These are phyloP conservation scores for Clarias fuscus DNA, from an alignment of 2,797 vertebrate genomes.

Conservation along the genomic window DNA sequence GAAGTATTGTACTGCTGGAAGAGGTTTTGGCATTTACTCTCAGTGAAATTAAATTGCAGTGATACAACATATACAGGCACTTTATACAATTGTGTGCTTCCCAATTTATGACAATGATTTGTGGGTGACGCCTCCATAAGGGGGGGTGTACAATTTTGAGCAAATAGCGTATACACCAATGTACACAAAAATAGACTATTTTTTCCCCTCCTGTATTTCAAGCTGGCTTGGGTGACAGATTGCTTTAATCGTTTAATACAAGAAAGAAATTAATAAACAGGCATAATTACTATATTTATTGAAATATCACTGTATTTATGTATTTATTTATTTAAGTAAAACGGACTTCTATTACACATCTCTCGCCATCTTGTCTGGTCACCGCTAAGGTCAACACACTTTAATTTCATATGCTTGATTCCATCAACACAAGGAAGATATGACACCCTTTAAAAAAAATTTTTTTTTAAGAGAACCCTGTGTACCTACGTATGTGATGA, in stretches of 20 bases:
- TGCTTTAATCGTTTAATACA: not conserved
- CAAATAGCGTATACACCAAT: not conserved
- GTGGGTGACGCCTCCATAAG: not conserved
- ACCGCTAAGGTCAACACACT: not conserved
- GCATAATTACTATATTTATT: not conserved
- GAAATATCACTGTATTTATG: not conserved
- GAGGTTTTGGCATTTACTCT: not conserved
- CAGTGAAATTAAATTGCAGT: not conserved
- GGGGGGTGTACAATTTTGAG: not conserved
- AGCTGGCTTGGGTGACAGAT: not conserved
- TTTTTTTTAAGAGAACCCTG: conserved; percentile 27
- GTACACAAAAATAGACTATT: not conserved
- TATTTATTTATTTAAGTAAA: not conserved
- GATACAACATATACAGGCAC: not conserved
- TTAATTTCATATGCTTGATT: not conserved
- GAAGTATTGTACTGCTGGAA: not conserved
- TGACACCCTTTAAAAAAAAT: conserved; percentile 46
- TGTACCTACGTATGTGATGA: conserved; percentile 31
- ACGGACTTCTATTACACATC: not conserved
- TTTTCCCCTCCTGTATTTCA: not conserved
- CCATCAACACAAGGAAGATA: not conserved
- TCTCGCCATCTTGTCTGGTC: not conserved
- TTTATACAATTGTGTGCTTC: not conserved
- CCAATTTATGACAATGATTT: not conserved
- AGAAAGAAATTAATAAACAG: not conserved